Evolutionary conservation across 2,888 invertebrate genomes (phyloP), one percentile per base, ranked within the genome.

Genomic region (Ectropis crepuscularia): DNA sequence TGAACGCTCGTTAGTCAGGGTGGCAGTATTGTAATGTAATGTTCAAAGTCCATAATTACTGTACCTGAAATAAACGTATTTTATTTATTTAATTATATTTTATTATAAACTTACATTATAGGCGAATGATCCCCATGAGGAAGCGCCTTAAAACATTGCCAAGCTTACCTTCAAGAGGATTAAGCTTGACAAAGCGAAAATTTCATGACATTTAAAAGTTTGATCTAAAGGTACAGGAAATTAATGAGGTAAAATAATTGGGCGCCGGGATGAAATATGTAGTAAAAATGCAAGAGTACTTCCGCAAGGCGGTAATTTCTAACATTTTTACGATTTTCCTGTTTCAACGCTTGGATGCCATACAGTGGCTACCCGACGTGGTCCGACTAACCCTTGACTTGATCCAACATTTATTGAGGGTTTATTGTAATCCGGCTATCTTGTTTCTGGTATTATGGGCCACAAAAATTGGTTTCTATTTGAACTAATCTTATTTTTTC

Each of bases 271-370:
- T 75, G 69, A 81, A 82, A 79, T 79, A 82, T 84, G 71, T 77
- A 71, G 77, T 79, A 76, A 74, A 75, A 79, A 78, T 70, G 71
- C 50, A 51, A 54, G 63, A 53, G n/a, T 50, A 62, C 57, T 73
- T 63, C 70, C 71, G 68, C 68, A 67, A 70, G 67, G 72, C 67
- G 74, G 69, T 76, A 67, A 72, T 75, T 77, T 72, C 70, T 61
- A 72, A 74, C 74, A 71, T 73, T 78, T 78, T 74, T 77, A 79
- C 76, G 74, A 77, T 74, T 77, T 78, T 78, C 74, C 74, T 74
- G 69, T 77, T 81, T 78, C 77, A 78, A 76, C 72, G 73, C 71
- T 69, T 61, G 70, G 73, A 74, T 74, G 77, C 73, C 75, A 75
- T 74, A 73, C 74, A 75, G 71, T 67, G 62, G 62, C 64, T 57